phyloP scores from a whole-genome alignment of 2,113 vertebrate species.

The Nanorana parkeri region DNA sequence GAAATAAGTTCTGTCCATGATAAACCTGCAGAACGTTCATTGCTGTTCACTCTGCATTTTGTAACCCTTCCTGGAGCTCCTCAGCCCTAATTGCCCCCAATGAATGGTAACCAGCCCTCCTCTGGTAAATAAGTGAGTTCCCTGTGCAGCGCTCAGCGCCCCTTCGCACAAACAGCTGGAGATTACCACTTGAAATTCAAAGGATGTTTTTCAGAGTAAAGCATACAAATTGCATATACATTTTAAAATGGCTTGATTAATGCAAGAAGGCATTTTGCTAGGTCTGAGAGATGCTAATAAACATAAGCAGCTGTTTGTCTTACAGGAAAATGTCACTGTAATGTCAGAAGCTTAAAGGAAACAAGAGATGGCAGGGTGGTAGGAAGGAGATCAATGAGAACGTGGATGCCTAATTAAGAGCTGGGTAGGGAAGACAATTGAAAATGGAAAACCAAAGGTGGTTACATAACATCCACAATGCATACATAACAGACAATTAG shows the following conservation, averaged over 20 bases:
- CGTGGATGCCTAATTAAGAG: neutral
- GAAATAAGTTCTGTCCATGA: too few relatives aligned
- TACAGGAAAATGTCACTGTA: constrained; percentile 28
- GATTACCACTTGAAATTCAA: constrained; percentile 1
- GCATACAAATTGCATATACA: constrained; percentile 30
- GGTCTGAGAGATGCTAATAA: constrained; percentile 23
- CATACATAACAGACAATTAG: too few relatives aligned
- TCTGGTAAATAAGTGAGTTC: too few relatives aligned
- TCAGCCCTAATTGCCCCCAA: too few relatives aligned
- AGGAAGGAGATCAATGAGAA: neutral
- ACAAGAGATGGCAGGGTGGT: constrained; percentile 12
- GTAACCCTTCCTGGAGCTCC: too few relatives aligned
- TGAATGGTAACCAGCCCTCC: too few relatives aligned
- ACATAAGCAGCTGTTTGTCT: constrained; percentile 40
- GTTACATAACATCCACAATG: too few relatives aligned
- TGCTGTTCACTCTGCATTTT: too few relatives aligned
- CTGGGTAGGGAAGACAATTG: neutral
- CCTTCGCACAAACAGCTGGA: neutral
- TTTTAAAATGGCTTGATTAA: constrained; percentile 36
- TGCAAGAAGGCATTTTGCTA: constrained; percentile 24
- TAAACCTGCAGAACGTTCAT: too few relatives aligned
- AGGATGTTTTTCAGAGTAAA: neutral
- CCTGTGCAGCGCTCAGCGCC: too few relatives aligned
- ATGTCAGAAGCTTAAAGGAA: constrained; percentile 23
- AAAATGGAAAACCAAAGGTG: neutral